phyloP scores from a whole-genome alignment of 2,113 vertebrate species.

The Xenus cinereus region DNA sequence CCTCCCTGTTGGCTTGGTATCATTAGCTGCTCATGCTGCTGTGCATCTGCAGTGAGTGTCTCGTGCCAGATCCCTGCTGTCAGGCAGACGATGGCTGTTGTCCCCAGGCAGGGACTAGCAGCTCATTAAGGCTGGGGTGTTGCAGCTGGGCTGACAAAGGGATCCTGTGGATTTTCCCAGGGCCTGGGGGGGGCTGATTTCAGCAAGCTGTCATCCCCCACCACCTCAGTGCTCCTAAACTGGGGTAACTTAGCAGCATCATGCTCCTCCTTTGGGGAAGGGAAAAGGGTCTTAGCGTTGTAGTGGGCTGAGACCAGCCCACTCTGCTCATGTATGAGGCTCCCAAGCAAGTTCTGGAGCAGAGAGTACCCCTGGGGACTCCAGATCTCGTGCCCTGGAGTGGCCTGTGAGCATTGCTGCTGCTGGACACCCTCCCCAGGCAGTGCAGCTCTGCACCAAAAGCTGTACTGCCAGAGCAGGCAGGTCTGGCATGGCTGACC shows the following conservation, averaged over 20 bases:
- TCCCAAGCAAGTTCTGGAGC: not conserved
- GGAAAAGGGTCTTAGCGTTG: not conserved
- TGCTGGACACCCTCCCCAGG: not conserved
- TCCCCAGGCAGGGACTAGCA: not conserved
- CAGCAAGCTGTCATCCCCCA: not conserved
- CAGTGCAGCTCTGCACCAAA: not conserved
- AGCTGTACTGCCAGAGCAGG: not conserved
- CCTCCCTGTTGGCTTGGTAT: not conserved
- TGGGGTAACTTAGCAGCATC: not conserved
- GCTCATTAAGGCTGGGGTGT: not conserved
- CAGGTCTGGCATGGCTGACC: not conserved
- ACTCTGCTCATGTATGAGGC: accelerated
- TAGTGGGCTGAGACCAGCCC: not conserved
- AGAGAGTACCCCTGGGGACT: accelerated
- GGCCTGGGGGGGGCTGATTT: not conserved
- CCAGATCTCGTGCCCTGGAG: accelerated
- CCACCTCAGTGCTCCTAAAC: accelerated
- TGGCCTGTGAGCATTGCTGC: not conserved
- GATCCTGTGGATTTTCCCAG: not conserved
- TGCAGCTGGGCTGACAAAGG: slow-evolving; percentile 32
- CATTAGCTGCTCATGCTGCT: not conserved
- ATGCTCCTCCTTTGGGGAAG: not conserved
- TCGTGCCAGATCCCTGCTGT: not conserved
- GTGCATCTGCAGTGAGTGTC: not conserved
- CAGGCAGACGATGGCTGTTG: not conserved